These are phyloP conservation scores for Xestoiulus laeticollis DNA, from an alignment of 2,888 invertebrate genomes.

Conservation along the genomic window DNA sequence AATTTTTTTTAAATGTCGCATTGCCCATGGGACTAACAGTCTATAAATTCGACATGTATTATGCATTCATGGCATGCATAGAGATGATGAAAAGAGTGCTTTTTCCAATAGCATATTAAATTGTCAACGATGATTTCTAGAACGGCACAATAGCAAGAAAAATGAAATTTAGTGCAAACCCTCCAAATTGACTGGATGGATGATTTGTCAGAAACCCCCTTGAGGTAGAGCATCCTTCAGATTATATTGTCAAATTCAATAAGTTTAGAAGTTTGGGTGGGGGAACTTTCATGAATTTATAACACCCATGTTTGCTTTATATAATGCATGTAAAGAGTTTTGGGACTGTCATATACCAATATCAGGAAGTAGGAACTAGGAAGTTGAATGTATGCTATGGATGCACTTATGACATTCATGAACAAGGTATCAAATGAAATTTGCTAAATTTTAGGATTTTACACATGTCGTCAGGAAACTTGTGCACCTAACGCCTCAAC, in stretches of 20 bases:
- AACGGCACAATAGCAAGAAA: not conserved
- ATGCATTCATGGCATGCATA: not conserved
- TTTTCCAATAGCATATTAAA: not conserved
- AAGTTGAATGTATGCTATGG: too few relatives aligned
- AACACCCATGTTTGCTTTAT: not conserved
- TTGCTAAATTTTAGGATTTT: too few relatives aligned
- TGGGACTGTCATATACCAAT: too few relatives aligned
- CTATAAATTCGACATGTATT: not conserved
- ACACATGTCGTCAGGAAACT: too few relatives aligned
- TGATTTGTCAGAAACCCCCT: not conserved
- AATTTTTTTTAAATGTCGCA: not conserved
- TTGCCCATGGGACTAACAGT: not conserved
- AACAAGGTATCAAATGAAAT: too few relatives aligned
- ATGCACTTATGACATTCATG: too few relatives aligned
- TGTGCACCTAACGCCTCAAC: too few relatives aligned
- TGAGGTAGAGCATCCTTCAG: not conserved
- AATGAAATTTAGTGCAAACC: not conserved
- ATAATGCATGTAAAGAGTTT: too few relatives aligned
- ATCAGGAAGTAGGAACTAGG: too few relatives aligned
- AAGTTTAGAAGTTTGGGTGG: too few relatives aligned
- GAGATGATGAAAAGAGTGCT: not conserved
- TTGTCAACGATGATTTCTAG: not conserved
- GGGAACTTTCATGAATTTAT: not conserved
- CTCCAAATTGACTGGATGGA: not conserved
- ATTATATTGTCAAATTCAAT: not conserved